Percentiles rank a stretch among this genome's conserved stretches.
Evolutionary conservation across 2,113 vertebrate genomes (phyloP).

Genomic region (human (Homo sapiens)): GRCh38 chr1:230635501-230636000

Average conservation of each 20-base stretch:
- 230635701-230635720: too few relatives aligned
- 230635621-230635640: too few relatives aligned
- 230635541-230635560: too few relatives aligned
- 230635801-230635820: neutral
- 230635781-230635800: neutral
- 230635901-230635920: neutral
- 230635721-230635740: too few relatives aligned
- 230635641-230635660: too few relatives aligned
- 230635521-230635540: too few relatives aligned
- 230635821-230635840: neutral
- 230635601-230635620: too few relatives aligned
- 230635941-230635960: neutral
- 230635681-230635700: too few relatives aligned
- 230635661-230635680: too few relatives aligned
- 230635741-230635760: fast-evolving
- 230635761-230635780: neutral
- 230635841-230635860: neutral
- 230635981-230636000: neutral
- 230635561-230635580: too few relatives aligned
- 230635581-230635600: too few relatives aligned
- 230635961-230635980: neutral
- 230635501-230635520: too few relatives aligned
- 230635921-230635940: neutral
- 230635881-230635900: neutral
- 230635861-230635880: neutral